A percentile compares a stretch with the other conserved stretches of the same genome.
These are phyloP conservation scores for Odobenus rosmarus DNA, from an alignment of 2,113 vertebrate genomes.

Conservation along the genomic window DNA sequence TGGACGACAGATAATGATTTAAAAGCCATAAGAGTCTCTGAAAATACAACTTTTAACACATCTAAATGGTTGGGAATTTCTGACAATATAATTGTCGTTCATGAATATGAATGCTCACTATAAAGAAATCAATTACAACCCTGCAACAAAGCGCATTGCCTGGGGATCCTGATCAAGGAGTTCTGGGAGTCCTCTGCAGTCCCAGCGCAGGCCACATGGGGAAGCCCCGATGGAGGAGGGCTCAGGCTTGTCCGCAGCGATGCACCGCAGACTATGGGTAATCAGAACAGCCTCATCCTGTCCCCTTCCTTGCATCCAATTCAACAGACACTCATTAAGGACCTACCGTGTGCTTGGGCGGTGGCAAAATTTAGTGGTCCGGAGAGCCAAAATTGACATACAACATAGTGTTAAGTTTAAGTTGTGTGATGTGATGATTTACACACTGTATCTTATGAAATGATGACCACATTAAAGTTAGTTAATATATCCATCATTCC, in stretches of 20 bases:
- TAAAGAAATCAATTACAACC: not conserved
- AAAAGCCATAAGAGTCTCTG: slow-evolving; percentile 46
- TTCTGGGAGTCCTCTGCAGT: rapidly evolving
- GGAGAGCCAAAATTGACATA: too few species aligned
- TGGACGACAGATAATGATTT: slow-evolving; percentile 32
- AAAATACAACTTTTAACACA: slow-evolving; percentile 40
- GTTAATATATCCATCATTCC: not conserved
- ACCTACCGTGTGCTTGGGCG: not conserved
- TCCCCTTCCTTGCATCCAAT: too few species aligned
- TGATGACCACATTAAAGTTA: not conserved
- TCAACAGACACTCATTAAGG: not conserved
- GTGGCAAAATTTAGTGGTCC: rapidly evolving
- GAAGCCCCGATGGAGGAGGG: rapidly evolving
- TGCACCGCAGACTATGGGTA: rapidly evolving
- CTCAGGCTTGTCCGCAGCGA: rapidly evolving
- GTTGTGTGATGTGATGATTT: not conserved
- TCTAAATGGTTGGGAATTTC: slow-evolving; percentile 42
- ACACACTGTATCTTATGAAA: not conserved
- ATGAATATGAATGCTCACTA: not conserved
- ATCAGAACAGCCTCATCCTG: rapidly evolving
- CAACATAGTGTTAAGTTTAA: not conserved
- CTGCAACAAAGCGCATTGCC: rapidly evolving
- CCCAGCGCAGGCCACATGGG: rapidly evolving
- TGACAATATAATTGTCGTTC: not conserved
- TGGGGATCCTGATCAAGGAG: rapidly evolving